Conservation (phyloP, 53 echinoderm and acorn worm genomes). For the Stichopus horrens region DNA sequence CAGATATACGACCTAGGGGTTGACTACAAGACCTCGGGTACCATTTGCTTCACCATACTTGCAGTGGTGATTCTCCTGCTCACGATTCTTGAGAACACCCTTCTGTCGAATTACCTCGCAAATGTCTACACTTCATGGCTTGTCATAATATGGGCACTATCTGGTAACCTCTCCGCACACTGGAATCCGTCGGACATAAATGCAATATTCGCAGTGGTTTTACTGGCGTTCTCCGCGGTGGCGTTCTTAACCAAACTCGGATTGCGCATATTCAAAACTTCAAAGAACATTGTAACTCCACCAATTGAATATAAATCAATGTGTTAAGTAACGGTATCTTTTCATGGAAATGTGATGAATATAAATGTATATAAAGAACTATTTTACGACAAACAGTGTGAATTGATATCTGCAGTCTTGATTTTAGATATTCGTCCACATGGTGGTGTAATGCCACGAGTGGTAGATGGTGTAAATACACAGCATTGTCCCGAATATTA, state of each 20-base stretch:
- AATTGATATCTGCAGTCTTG: no score
- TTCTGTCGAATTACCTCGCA: neutral
- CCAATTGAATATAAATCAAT: neutral
- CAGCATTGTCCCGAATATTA: no score
- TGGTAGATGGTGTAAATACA: no score
- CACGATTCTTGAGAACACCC: conserved; percentile 5
- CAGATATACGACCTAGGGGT: conserved; percentile 15
- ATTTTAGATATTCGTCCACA: no score
- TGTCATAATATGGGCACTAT: conserved; percentile 22
- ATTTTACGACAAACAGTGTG: no score
- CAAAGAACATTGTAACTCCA: neutral
- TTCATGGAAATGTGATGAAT: no score
- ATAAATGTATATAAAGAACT: no score
- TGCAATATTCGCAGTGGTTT: conserved; percentile 20
- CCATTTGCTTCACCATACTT: conserved; percentile 31
- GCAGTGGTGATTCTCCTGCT: conserved; percentile 14
- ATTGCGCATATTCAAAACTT: neutral
- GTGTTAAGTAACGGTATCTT: no score
- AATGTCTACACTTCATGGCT: conserved; percentile 21
- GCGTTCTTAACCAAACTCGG: neutral
- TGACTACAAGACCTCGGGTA: conserved; percentile 1
- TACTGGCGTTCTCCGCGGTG: neutral
- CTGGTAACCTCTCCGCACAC: conserved; percentile 16
- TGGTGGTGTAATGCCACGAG: no score
- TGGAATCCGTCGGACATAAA: conserved; percentile 12